Evolutionary conservation across 2,888 invertebrate genomes (phyloP).

Genomic region (Oeneis ivallda): DNA sequence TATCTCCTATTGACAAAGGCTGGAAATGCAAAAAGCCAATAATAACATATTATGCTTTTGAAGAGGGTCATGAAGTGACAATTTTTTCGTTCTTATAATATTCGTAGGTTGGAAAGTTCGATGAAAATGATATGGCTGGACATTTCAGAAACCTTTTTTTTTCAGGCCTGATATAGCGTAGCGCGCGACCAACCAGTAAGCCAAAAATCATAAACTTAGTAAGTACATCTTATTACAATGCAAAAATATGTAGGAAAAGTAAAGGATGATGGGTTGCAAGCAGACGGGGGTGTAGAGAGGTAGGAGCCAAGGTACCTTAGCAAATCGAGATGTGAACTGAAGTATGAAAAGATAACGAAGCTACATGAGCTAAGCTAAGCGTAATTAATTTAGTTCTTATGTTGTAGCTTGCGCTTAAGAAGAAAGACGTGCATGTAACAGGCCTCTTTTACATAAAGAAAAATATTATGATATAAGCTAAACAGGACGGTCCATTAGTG

Average conservation of each 20-base stretch:
- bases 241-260: no score
- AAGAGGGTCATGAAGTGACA: slow-evolving; percentile 28
- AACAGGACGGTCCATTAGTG: slow-evolving; percentile 76
- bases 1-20: slow-evolving; percentile 14
- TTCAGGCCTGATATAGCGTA: no score
- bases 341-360: no score
- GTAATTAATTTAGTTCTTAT: background rate
- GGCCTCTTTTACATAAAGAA: slow-evolving; percentile 5
- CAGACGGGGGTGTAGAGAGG: no score
- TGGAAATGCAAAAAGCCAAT: slow-evolving; percentile 22
- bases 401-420: background rate
- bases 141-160: background rate
- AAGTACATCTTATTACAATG: no score
- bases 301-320: no score
- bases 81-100: slow-evolving; percentile 22
- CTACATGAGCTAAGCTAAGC: background rate
- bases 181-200: no score
- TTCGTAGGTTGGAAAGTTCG: background rate
- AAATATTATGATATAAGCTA: slow-evolving; percentile 49
- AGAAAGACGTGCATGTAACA: background rate
- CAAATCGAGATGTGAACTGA: no score
- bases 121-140: background rate
- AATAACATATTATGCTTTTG: slow-evolving; percentile 19
- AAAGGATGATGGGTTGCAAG: no score
- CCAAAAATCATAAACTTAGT: no score